Evolutionary conservation across 2,888 invertebrate species (phyloP), one percentile per base, ranked within the genome.

Genomic region (Caenorhabditis panamensis): DNA sequence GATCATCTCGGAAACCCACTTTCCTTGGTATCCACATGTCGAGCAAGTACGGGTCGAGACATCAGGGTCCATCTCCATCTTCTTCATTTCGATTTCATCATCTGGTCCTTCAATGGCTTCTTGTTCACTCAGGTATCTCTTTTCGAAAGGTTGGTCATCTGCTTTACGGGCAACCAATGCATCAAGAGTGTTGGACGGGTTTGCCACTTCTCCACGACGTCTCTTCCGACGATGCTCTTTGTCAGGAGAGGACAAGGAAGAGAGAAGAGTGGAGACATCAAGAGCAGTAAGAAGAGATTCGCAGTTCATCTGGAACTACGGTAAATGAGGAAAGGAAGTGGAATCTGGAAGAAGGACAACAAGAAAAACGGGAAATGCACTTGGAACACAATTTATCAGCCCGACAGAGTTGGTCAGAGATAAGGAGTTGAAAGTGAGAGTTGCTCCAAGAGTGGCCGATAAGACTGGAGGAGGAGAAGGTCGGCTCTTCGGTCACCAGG

Each of bases 1-100:
- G 69, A 92, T 92, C 87, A 92, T 91, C 83, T 92, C 92, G 2
- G 92, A 91, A 41, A 92, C 92, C 89, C 91, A 92, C 66, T 91
- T 91, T 11, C 91, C 91, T 54, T 87, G 82, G 72, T 91, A 91
- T 56, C 91, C 91, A 79, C 91, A 91, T 16, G 90, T 84, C 13
- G 88, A 88, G 79, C 91, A 91, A 53, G 88, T 89, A n/a, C 90
- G 75, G 2, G 90, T 89, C 24, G 88, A 87, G 22, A 91, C 89
- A 75, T 91, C 91, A 22, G 91, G 91, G 67, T 91, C 91, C 31
- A 87, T 82, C 59, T 89, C 90, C 85, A 90, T 84, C 51, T 84
- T 84, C 88, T 88, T 89, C 72, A 88, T 83, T 69, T 90, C 90
- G 18, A 75, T 61, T 56, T 89, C 87, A 63, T 91, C 90, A 73